Percentiles rank a stretch among this genome's conserved stretches.
phyloP scores from a whole-genome alignment of 2,113 vertebrate genomes.

The Xiphorhynchus elegans region DNA sequence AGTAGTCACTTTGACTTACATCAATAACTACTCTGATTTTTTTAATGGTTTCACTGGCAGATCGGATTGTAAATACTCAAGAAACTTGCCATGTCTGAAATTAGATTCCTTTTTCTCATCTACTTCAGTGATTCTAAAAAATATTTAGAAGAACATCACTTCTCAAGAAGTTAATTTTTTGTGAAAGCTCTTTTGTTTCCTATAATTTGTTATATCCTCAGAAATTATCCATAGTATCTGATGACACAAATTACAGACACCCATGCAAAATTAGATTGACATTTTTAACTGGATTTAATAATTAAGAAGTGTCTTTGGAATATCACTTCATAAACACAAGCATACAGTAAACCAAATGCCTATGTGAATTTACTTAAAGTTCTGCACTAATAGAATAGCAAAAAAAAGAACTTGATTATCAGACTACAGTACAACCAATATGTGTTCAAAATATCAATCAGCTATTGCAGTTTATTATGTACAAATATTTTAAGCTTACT shows the following conservation, averaged over 20 bases:
- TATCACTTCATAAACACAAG: background rate
- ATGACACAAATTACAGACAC: background rate
- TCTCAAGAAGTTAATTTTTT: background rate
- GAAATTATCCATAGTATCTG: background rate
- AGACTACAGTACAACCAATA: background rate
- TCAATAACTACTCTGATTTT: background rate
- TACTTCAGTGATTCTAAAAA: background rate
- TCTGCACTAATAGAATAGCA: background rate
- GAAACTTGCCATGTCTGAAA: background rate
- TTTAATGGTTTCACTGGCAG: background rate
- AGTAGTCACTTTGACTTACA: background rate
- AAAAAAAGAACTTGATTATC: background rate
- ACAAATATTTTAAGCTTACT: background rate
- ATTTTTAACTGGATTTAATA: background rate
- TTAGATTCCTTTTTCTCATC: background rate
- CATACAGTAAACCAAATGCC: background rate
- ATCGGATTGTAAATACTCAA: background rate
- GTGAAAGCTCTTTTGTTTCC: background rate
- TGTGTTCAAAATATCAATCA: background rate
- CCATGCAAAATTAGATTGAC: constrained; percentile 8
- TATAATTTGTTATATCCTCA: background rate
- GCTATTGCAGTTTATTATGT: background rate
- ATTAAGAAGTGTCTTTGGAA: background rate
- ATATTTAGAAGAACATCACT: background rate
- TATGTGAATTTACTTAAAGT: background rate